Conservation (phyloP, 2,888 invertebrate genomes). For the Phengaris arion region DNA sequence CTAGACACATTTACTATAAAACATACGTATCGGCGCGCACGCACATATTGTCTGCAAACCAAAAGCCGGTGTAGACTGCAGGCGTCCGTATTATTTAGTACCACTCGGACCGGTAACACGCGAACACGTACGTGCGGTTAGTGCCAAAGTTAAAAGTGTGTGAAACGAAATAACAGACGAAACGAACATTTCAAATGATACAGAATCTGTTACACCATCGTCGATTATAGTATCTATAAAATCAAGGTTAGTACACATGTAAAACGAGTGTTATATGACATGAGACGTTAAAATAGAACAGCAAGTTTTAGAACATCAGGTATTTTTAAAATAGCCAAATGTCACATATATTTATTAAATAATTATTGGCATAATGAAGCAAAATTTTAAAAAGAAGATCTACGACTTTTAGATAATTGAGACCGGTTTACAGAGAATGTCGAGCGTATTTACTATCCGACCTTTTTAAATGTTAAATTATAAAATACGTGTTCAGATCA, state of each 20-base stretch:
- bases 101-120: background rate
- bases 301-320: background rate
- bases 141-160: conserved; percentile 16
- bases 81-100: background rate
- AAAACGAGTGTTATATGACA: background rate
- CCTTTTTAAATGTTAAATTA: conserved; percentile 12
- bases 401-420: background rate
- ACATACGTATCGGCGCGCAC: conserved; percentile 4
- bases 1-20: background rate
- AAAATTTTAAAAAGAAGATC: background rate
- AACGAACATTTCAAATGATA: background rate
- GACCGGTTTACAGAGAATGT: background rate
- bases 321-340: background rate
- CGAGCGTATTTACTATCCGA: conserved; percentile 6
- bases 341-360: background rate
- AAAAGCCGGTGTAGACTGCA: background rate
- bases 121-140: conserved; percentile 11
- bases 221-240: background rate
- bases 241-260: conserved; percentile 13
- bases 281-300: background rate
- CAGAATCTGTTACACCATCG: background rate
- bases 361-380: background rate
- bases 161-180: conserved; percentile 9
- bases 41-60: background rate
- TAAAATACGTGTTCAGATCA: background rate